These are phyloP conservation scores for Leptobrachium leishanense DNA, from an alignment of 2,113 vertebrate genomes.

Conservation along the genomic window DNA sequence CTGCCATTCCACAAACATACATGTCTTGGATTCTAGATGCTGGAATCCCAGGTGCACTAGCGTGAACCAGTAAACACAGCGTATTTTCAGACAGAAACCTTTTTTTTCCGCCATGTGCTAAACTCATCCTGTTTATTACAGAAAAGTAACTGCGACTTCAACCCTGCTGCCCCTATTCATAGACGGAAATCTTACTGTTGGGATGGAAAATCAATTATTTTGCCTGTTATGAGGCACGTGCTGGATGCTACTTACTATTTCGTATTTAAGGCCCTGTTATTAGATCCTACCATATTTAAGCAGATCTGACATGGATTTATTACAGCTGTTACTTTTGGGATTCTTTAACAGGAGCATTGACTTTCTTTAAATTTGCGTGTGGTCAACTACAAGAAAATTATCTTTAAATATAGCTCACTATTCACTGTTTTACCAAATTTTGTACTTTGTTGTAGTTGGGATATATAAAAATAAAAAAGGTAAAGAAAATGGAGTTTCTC, in stretches of 20 bases:
- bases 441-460: no score
- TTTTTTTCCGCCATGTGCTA: conserved; percentile 40
- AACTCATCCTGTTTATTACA: conserved; percentile 37
- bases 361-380: neutral
- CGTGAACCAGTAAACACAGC: conserved; percentile 10
- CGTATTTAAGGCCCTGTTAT: neutral
- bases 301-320: neutral
- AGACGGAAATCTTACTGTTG: neutral
- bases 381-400: neutral
- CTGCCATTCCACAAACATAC: neutral
- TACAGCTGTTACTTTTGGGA: neutral
- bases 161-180: conserved; percentile 7
- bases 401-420: neutral
- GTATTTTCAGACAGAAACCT: conserved; percentile 8
- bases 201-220: conserved; percentile 29
- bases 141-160: conserved; percentile 18
- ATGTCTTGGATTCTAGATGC: neutral
- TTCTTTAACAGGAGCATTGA: neutral
- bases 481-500: no score
- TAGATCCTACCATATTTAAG: neutral
- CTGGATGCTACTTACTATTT: neutral
- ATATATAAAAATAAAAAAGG: no score
- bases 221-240: conserved; percentile 23
- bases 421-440: no score
- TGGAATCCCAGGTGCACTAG: conserved; percentile 11